Conservation (phyloP, 1,140 invertebrate species). For the Drosophila bocki region DNA sequence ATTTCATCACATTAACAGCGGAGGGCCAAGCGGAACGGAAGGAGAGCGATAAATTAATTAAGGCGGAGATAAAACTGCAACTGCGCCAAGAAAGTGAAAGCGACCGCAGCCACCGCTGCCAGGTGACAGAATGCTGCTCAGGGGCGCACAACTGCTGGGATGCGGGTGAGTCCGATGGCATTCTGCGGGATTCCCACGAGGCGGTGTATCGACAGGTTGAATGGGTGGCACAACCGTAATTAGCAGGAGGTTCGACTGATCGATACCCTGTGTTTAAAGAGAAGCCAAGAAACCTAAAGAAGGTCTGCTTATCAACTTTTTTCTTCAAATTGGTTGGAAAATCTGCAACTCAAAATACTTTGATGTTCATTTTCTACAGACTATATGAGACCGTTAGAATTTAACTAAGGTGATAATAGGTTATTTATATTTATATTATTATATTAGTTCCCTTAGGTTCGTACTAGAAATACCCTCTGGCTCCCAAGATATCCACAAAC, state of each 20-base stretch:
- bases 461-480: no score
- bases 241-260: not conserved
- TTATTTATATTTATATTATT: no score
- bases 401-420: not conserved
- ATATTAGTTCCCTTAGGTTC: not conserved
- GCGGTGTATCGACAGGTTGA: slow-evolving; percentile 10
- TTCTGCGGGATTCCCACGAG: slow-evolving; percentile 10
- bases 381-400: not conserved
- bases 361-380: not conserved
- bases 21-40: slow-evolving; percentile 11
- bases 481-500: not conserved
- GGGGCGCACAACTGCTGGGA: slow-evolving; percentile 68
- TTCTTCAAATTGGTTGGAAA: no score
- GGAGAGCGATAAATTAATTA: slow-evolving; percentile 73
- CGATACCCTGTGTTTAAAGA: not conserved
- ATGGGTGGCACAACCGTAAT: not conserved
- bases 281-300: no score
- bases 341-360: no score
- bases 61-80: slow-evolving; percentile 45
- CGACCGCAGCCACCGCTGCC: slow-evolving; percentile 13
- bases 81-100: slow-evolving; percentile 52
- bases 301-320: no score
- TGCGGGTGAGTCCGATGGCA: slow-evolving; percentile 59
- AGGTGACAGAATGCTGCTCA: slow-evolving; percentile 66
- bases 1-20: slow-evolving; percentile 57